Evolutionary conservation across 2,113 vertebrate species (phyloP).

Genomic region (Pelmatolapia mariae): DNA sequence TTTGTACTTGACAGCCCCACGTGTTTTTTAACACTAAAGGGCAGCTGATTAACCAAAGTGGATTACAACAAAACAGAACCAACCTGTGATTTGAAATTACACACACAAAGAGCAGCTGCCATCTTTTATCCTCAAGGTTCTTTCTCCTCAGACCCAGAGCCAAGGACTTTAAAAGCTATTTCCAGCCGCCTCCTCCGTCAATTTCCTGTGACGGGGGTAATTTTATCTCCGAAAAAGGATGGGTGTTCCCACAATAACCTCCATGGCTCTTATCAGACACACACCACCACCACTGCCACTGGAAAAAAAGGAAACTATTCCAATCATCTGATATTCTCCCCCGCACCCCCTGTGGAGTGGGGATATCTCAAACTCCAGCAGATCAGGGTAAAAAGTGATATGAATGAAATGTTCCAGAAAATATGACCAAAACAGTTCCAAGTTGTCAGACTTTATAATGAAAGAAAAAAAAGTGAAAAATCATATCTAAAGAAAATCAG

Average conservation of each 20-base stretch:
- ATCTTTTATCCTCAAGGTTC: conserved; percentile 29
- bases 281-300: not conserved
- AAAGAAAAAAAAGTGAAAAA: not conserved
- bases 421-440: not conserved
- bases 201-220: conserved; percentile 46
- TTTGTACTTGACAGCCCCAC: not conserved
- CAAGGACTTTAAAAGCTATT: conserved; percentile 50
- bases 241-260: conserved; percentile 60
- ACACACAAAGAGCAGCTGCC: not conserved
- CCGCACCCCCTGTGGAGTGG: not conserved
- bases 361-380: conserved; percentile 29
- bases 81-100: not conserved
- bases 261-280: conserved; percentile 46
- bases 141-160: conserved; percentile 18
- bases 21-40: not conserved
- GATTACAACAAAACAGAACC: not conserved
- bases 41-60: not conserved
- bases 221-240: conserved; percentile 57
- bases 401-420: conserved; percentile 21
- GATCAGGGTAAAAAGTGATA: conserved; percentile 15
- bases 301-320: conserved; percentile 33
- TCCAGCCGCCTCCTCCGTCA: conserved; percentile 32
- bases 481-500: not conserved
- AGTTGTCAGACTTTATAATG: conserved; percentile 2
- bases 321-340: conserved; percentile 28